phyloP scores from a whole-genome alignment of 2,113 vertebrate genomes.

The Elaphurus davidianus region DNA sequence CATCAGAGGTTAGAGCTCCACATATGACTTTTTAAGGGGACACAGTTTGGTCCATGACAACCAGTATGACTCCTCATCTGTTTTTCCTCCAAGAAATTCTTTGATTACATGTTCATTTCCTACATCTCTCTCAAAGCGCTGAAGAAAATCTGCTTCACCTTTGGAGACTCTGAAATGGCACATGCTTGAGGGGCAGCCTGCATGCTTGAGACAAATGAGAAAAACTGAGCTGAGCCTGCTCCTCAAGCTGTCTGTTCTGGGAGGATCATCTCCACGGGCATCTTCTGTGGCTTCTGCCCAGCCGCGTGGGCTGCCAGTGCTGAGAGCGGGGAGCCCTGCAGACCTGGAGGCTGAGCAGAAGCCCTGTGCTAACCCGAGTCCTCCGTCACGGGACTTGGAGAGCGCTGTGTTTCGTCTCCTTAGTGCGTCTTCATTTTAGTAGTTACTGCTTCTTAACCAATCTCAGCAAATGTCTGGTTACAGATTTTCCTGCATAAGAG shows the following conservation, averaged over 20 bases:
- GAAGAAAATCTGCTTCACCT: neutral
- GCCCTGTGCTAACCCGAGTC: neutral
- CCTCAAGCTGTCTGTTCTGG: neutral
- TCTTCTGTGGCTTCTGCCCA: neutral
- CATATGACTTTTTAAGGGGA: neutral
- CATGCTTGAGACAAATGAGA: neutral
- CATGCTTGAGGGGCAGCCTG: neutral
- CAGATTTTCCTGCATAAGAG: fast-evolving
- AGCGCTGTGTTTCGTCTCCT: neutral
- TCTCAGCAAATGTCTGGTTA: neutral
- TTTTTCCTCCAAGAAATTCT: neutral
- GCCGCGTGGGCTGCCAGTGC: neutral
- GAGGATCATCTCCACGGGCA: fast-evolving
- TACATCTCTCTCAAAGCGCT: neutral
- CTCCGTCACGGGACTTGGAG: neutral
- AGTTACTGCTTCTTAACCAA: neutral
- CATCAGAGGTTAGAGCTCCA: neutral
- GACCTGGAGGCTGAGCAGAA: neutral
- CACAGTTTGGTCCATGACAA: neutral
- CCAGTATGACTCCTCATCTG: neutral
- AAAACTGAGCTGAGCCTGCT: neutral
- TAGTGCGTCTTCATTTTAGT: neutral
- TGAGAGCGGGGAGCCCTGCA: neutral
- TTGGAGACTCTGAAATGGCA: neutral
- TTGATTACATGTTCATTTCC: neutral